Conservation (phyloP, 1,140 invertebrate genomes). For the Habropoda laboriosa region DNA sequence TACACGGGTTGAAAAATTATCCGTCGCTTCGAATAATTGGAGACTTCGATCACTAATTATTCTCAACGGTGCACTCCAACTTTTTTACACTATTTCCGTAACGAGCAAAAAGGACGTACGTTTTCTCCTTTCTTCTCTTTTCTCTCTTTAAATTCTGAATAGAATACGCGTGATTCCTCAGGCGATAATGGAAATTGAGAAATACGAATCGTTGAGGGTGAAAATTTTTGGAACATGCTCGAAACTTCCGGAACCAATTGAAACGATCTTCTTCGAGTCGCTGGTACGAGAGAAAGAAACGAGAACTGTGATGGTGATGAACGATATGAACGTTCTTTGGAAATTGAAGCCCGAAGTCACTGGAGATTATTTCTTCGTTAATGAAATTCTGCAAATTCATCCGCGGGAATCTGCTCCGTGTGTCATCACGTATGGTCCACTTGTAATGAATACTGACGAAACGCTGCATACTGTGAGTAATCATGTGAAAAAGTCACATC, state of each 20-base stretch:
- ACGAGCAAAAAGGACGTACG: too few relatives aligned
- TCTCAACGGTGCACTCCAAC: neutral
- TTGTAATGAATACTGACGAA: constrained; percentile 58
- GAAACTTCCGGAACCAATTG: constrained; percentile 73
- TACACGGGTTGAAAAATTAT: neutral
- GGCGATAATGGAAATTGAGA: constrained; percentile 72
- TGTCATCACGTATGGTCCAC: constrained; percentile 68
- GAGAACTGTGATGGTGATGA: constrained; percentile 69
- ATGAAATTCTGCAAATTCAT: constrained; percentile 57
- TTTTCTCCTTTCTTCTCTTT: too few relatives aligned
- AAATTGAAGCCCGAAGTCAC: constrained; percentile 67
- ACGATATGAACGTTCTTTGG: constrained; percentile 71
- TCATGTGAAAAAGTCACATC: too few relatives aligned
- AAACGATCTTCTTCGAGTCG: constrained; percentile 70
- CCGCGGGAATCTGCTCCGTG: constrained; percentile 55
- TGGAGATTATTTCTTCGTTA: constrained; percentile 72
- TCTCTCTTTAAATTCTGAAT: too few relatives aligned
- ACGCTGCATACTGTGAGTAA: constrained; percentile 62
- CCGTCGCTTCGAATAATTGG: neutral
- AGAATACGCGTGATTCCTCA: too few relatives aligned
- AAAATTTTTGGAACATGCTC: constrained; percentile 72
- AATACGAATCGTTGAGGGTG: constrained; percentile 66
- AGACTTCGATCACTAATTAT: neutral
- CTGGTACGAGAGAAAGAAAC: constrained; percentile 69
- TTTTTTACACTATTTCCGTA: neutral